A percentile compares a stretch with the other conserved stretches of the same genome.
Evolutionary conservation across 1,140 invertebrate species (phyloP).

Genomic region (Zaprionus kolodkinae): DNA sequence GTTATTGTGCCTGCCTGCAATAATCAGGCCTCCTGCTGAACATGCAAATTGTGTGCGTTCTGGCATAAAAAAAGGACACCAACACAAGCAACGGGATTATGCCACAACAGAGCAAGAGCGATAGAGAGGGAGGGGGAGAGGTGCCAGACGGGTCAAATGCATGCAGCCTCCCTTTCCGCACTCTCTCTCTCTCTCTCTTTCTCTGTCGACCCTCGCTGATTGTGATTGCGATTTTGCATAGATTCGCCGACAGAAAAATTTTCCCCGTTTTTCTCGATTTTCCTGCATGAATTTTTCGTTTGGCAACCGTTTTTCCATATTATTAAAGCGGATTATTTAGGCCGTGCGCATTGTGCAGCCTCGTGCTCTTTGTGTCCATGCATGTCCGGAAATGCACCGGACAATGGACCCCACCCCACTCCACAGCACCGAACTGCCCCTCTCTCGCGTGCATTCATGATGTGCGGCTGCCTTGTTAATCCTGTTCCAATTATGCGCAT

Average conservation of each 20-base stretch:
- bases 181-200: slow-evolving; percentile 12
- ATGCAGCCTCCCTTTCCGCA: slow-evolving; percentile 42
- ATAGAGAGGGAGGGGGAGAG: slow-evolving; percentile 20
- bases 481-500: slow-evolving; percentile 79
- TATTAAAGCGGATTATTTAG: slow-evolving; percentile 80
- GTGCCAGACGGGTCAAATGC: slow-evolving; percentile 67
- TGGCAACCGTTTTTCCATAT: slow-evolving; percentile 68
- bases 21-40: slow-evolving; percentile 62
- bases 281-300: slow-evolving; percentile 54
- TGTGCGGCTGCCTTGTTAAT: slow-evolving; percentile 69
- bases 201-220: slow-evolving; percentile 17
- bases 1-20: slow-evolving; percentile 37
- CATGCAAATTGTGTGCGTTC: slow-evolving; percentile 77
- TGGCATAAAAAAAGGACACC: slow-evolving; percentile 62
- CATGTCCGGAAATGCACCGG: slow-evolving; percentile 60
- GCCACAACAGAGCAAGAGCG: background rate
- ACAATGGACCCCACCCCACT: slow-evolving; percentile 52
- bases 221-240: slow-evolving; percentile 65
- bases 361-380: slow-evolving; percentile 19
- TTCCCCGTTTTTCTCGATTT: slow-evolving; percentile 40
- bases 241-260: slow-evolving; percentile 15
- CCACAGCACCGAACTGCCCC: slow-evolving; percentile 8
- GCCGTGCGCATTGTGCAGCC: slow-evolving; percentile 48
- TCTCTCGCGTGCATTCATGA: slow-evolving; percentile 53
- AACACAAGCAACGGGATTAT: slow-evolving; percentile 30